These are phyloP conservation scores for Lasioglossum leucozonium DNA, from an alignment of 2,888 invertebrate species.

Conservation along the genomic window DNA sequence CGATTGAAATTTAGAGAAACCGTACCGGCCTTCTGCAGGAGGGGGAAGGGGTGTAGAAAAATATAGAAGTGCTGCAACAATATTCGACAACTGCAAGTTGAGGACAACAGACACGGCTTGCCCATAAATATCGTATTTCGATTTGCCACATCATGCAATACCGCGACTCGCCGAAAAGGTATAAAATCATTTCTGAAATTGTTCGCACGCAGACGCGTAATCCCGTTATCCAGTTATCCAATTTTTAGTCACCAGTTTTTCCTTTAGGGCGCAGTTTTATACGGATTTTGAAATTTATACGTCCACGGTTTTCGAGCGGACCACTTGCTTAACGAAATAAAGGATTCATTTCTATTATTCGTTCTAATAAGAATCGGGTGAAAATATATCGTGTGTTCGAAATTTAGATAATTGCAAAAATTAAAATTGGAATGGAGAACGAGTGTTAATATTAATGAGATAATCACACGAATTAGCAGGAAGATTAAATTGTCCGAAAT, in stretches of 20 bases:
- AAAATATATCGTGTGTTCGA: not conserved
- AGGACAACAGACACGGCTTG: constrained; percentile 16
- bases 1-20: not conserved
- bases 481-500: not conserved
- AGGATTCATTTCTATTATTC: not conserved
- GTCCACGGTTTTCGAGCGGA: not conserved
- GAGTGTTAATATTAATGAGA: not conserved
- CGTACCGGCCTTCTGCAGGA: constrained; percentile 3
- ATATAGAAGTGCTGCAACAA: not conserved
- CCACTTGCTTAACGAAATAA: not conserved
- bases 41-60: not conserved
- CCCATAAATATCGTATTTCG: constrained; percentile 37
- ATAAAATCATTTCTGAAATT: constrained; percentile 53
- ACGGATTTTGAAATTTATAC: not conserved
- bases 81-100: not conserved
- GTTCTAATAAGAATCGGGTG: not conserved
- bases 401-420: not conserved
- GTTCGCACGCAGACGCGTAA: constrained; percentile 31
- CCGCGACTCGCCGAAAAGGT: constrained; percentile 32
- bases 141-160: constrained; percentile 14
- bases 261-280: not conserved
- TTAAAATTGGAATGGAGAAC: not conserved
- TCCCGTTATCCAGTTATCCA: constrained; percentile 28
- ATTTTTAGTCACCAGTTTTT: constrained; percentile 30
- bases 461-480: not conserved